Evolutionary conservation across 1,140 invertebrate genomes (phyloP), one percentile per base, ranked within the genome.

Genomic region (Ephestia elutella): DNA sequence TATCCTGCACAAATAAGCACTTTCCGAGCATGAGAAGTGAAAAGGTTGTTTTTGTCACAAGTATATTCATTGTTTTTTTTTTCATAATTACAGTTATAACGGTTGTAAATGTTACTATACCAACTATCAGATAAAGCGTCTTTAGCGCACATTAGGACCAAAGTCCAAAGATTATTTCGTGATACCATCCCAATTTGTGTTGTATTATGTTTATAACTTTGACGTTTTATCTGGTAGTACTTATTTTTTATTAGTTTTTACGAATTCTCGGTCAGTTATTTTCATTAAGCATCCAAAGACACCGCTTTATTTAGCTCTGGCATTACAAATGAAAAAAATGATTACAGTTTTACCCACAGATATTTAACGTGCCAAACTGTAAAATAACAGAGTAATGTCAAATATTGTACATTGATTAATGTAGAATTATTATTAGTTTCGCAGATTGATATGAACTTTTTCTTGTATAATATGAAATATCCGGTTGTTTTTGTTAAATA

Each of bases 301-400:
- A n/a, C n/a, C n/a, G n/a, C 56, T 58, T 50, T 59, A 56, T 66
- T 64, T 66, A 60, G 58, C 55, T 57, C 63, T 63, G 60, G 65
- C 60, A 63, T 66, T 70, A 49, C 35, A 51, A 49, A 51, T 59
- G 21, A 49, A 63, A 59, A 44, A 15, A 44, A 10, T 15, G 15
- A 44, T 15, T n/a, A 15, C 38, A 44, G 38, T 44, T 44, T 44
- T 7, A 15, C 38, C 38, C 38, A n/a, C 38, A 44, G 38, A 44
- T 15, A n/a, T 54, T 60, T 18, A 60, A 55, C 44, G 71, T 82
- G 77, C 79, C 79, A 82, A 82, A 82, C 65, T 73, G 71, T 80
- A 70, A 68, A 69, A 66, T 67, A 70, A 60, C 48, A 62, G 25
- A 21, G 60, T 63, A 63, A 32, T 60, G 55, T 54, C 57, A 35